Evolutionary conservation across 2,888 invertebrate genomes (phyloP).

Genomic region (Perizoma flavofasciatum): DNA sequence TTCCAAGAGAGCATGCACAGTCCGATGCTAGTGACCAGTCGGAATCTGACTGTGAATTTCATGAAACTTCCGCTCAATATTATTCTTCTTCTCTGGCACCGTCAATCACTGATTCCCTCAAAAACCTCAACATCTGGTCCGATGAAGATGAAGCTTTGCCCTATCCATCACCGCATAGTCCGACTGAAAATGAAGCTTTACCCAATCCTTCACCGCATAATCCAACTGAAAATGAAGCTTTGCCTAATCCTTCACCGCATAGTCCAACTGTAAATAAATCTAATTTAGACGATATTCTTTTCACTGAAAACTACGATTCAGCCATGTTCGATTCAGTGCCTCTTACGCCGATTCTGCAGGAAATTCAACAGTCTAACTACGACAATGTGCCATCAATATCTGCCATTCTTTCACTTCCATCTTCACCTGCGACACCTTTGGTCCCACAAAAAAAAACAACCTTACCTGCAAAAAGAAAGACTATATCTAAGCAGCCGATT

Average conservation of each 20-base stretch:
- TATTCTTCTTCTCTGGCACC: conserved; percentile 18
- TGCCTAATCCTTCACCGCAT: too few relatives aligned
- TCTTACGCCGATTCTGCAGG: conserved; percentile 11
- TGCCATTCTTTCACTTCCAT: conserved; percentile 14
- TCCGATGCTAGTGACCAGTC: conserved; percentile 14
- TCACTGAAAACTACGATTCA: conserved; percentile 2
- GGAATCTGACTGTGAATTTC: conserved; percentile 13
- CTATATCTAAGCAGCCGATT: conserved; percentile 12
- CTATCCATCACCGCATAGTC: conserved; percentile 2
- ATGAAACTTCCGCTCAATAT: conserved; percentile 14
- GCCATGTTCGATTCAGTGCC: conserved; percentile 14
- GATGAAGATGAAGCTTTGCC: conserved; percentile 6
- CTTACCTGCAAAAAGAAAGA: too few relatives aligned
- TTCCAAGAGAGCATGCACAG: conserved; percentile 19
- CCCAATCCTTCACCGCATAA: too few relatives aligned
- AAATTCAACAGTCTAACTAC: too few relatives aligned
- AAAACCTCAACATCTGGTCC: conserved; percentile 12
- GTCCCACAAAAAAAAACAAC: too few relatives aligned
- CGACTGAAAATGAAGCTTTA: too few relatives aligned
- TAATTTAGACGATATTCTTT: conserved; percentile 1
- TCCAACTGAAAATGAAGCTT: too few relatives aligned
- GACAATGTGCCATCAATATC: conserved; percentile 21
- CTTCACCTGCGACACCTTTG: conserved; percentile 12
- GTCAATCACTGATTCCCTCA: background rate
- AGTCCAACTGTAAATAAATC: conserved; percentile 7